Evolutionary conservation across 2,888 invertebrate species (phyloP), one percentile per base, ranked within the genome.

Genomic region (Drosophila affinis): DNA sequence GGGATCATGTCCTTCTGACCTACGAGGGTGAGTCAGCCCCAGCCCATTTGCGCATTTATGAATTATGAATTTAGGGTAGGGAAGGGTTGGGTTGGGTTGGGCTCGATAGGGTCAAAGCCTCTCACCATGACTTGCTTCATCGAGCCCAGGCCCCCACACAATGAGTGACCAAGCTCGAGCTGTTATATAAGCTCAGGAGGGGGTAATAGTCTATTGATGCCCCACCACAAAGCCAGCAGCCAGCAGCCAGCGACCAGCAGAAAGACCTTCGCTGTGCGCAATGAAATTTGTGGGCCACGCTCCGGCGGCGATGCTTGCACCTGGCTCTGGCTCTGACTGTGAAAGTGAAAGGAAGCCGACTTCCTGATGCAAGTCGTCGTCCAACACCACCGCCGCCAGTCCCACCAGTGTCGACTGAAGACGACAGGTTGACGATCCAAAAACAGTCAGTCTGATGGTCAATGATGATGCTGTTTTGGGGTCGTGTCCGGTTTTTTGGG

Each of bases 1-100:
- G 95, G 68, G 96, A 97, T 89, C 97, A 97, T 93, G 96, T 96
- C 0, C 91, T 97, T 60, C 95, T 97, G 89, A 96, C 97, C 17
- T 97, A 97, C 90, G 94, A 96, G 84, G 95, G 97, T 97, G 91
- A 95, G 93, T 93, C 0, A 39, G 39, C n/a, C 1, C n/a, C n/a
- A 39, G 39, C 7, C 7, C n/a, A 39, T 14, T 7, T 39, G 3
- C n/a, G n/a, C 14, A 14, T 39, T 39, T 5, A 24, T 24, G 39
- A 39, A 14, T 39, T 39, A 39, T n/a, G n/a, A n/a, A n/a, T 39
- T 14, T 39, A 39, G 39, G 14, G 7, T 7, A n/a, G 39, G n/a
- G 6, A 7, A 3, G 39, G 14, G 14, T 6, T 6, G 39, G 12
- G 34, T 34, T 1, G 34, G 34, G 10, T 34, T 3, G n/a, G 17